phyloP scores from a whole-genome alignment of 1,140 invertebrate species.

The Chrysomallon squamiferum region DNA sequence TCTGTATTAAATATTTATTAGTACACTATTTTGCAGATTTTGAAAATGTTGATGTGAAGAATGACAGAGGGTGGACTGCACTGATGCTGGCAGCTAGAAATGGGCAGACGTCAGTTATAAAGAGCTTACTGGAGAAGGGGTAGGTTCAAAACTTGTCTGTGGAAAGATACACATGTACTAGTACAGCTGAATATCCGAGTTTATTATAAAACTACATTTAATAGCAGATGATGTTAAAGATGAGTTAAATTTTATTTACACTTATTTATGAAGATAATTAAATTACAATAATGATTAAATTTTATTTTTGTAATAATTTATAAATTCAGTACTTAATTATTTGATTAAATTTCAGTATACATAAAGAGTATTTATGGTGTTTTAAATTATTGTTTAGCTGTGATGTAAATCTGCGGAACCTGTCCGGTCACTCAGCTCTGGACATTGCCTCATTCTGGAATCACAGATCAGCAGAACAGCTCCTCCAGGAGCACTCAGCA shows the following conservation, averaged over 20 bases:
- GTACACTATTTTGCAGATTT: conserved; percentile 26
- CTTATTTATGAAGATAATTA: too few relatives aligned
- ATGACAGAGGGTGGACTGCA: conserved; percentile 59
- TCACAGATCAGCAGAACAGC: conserved; percentile 31
- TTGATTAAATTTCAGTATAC: too few relatives aligned
- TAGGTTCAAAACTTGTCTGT: conserved; percentile 26
- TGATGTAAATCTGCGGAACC: conserved; percentile 49
- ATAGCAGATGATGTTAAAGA: neutral
- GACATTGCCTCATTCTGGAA: conserved; percentile 61
- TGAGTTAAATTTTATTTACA: too few relatives aligned
- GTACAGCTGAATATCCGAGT: neutral
- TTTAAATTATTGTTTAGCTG: conserved; percentile 42
- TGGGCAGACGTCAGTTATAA: conserved; percentile 46
- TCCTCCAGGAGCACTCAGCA: conserved; percentile 33
- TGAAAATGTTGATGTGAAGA: conserved; percentile 44
- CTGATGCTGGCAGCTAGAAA: conserved; percentile 60
- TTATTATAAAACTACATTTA: neutral
- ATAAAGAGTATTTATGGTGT: too few relatives aligned
- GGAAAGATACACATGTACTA: neutral
- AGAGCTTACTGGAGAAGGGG: conserved; percentile 50
- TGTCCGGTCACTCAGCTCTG: conserved; percentile 55
- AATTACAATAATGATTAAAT: too few relatives aligned
- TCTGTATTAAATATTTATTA: too few relatives aligned
- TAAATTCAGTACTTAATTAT: too few relatives aligned
- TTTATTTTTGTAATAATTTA: too few relatives aligned